Evolutionary conservation across 2,888 invertebrate genomes (phyloP), one percentile per base, ranked within the genome.

Genomic region (Emesis furor): DNA sequence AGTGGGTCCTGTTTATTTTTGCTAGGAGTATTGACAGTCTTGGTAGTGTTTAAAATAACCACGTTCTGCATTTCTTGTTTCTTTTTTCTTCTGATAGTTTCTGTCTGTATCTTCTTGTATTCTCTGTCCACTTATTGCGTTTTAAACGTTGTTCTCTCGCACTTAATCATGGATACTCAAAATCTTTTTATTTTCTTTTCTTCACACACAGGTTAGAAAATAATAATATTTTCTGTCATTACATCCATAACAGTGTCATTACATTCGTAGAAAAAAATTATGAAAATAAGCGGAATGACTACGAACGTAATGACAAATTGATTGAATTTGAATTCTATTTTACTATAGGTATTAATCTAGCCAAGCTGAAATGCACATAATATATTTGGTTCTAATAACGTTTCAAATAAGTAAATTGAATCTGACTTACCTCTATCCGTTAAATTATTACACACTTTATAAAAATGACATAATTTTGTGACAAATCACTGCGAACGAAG

Each of bases 21-120:
- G 51, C 12, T 51, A 51, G 51, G 51, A 10, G 51, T 51, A 10
- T 51, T n/a, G 51, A 51, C 51, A 4, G 51, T 51, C 51, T 51
- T 51, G 51, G 7, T 51, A 51, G 10, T n/a, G 51, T 7, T 51
- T 4, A 55, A 74, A n/a, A 74, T 55, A 74, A 74, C 46, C 46
- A 30, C 14, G 14, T 17, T 55, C 37, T 74, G 74, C 3, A 74
- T 51, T 67, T 74, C 55, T 55, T 55, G 55, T 55, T 55, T 55
- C 55, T 55, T 55, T 55, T 55, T n/a, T 55, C 55, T 55, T 51
- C 51, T 51, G 10, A 10, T 51, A 51, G 51, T 10, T 51, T 51
- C 51, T 51, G 51, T 51, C 51, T 51, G 10, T 51, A 51, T 51
- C 51, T 51, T 51, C 51, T 51, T 51, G 51, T 51, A n/a, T 51